Percentiles rank a stretch among this genome's conserved stretches.
These are phyloP conservation scores for Brachymystax lenok DNA, from an alignment of 2,797 vertebrate species.

Conservation along the genomic window DNA sequence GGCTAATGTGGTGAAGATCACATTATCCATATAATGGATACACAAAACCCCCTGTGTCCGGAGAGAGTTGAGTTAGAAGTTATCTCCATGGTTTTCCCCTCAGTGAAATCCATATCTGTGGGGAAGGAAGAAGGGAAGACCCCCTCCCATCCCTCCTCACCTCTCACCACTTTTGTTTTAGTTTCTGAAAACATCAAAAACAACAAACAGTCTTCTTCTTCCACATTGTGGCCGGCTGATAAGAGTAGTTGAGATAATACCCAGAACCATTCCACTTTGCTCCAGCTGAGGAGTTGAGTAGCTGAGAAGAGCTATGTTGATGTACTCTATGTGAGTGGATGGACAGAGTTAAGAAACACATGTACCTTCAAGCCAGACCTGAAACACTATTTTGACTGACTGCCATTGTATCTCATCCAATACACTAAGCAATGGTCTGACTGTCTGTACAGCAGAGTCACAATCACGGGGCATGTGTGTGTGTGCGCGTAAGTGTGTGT, in stretches of 20 bases:
- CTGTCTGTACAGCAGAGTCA: neutral
- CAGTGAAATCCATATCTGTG: conserved; percentile 49
- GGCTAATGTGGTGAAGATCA: neutral
- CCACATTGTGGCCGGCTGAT: neutral
- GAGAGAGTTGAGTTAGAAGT: neutral
- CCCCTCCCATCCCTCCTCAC: conserved; percentile 14
- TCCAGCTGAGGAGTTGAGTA: too few relatives aligned
- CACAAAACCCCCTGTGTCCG: neutral
- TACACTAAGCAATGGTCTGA: neutral
- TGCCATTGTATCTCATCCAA: neutral
- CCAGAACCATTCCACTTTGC: neutral
- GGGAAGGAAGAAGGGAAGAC: conserved; percentile 51
- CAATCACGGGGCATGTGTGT: neutral
- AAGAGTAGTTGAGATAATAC: neutral
- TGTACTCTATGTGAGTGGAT: neutral
- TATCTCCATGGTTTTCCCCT: conserved; percentile 39
- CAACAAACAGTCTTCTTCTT: neutral
- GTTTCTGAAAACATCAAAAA: neutral
- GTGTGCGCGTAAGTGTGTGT: neutral
- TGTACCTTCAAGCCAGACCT: neutral
- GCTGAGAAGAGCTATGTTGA: neutral
- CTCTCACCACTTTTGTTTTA: neutral
- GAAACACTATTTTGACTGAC: neutral
- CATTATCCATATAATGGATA: neutral
- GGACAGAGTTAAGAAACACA: neutral